Base-by-base conservation (phyloP, 2,888 invertebrate species). In the Latrodectus hesperus region DNA sequence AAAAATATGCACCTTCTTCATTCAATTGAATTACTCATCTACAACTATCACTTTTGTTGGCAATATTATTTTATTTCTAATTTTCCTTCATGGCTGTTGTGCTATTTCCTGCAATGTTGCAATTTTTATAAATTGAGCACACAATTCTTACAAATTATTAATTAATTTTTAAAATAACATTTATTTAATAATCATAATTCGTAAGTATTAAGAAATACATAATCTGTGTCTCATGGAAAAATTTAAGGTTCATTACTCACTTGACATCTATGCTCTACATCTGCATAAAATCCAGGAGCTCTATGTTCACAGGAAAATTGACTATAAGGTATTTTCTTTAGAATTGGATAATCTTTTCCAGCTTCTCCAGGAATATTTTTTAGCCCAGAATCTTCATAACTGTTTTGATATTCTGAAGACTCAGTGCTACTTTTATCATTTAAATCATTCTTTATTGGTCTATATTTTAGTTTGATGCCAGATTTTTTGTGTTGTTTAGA, bases 251-350 rank as follows among this genome's bases (percentile, higher is more conserved):
- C n/a, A 71, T 60, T 38, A 22, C 80, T 76, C 60, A 89, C 89
- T 80, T 89, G 89, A 26, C 89, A 89, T 65, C 87, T 71, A n/a
- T 89, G 64, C 51, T 87, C 80, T 14, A 80, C 64, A 53, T 87
- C 87, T 49, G 89, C 89, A 81, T 89, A 89, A 76, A 84, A 89
- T 67, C 89, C 89, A 49, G 89, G 84, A 49, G 76, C 68, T 55
- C 82, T 83, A n/a, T 80, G 73, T 10, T 84, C 68, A 68, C 89
- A 89, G 17, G 86, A 76, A 81, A 89, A 89, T n/a, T 71, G 60
- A 4, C 74, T 80, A 16, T 70, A 22, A 17, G 89, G 89, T 26
- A 87, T 77, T 75, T 73, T 51, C 52, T 73, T 72, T 17, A 89
- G 71, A 53, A 87, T 72, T n/a, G 89, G 89, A 52, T 87, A 89